phyloP scores from a whole-genome alignment of 2,888 invertebrate genomes.

The Branchipolynoe longqiensis region DNA sequence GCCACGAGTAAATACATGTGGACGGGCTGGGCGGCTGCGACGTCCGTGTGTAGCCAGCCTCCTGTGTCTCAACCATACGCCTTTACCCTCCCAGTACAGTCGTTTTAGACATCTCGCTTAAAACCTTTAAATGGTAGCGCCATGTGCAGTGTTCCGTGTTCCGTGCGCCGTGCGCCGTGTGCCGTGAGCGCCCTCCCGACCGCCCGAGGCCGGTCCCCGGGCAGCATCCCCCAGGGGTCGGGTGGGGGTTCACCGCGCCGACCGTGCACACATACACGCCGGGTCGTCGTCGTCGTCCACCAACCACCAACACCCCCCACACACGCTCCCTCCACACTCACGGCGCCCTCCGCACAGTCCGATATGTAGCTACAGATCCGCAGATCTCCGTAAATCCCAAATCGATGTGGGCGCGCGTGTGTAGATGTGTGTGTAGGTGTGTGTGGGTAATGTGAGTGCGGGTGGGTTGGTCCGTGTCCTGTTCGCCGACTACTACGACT shows the following conservation, averaged over 20 bases:
- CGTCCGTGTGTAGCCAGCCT: conserved; percentile 32
- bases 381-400: background rate
- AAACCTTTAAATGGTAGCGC: conserved; percentile 2
- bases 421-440: background rate
- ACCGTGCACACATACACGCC: background rate
- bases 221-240: conserved; percentile 13
- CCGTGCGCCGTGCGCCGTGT: too few relatives aligned
- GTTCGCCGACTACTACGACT: too few relatives aligned
- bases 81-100: conserved; percentile 1
- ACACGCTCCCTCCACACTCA: too few relatives aligned
- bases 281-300: background rate
- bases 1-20: conserved; percentile 53
- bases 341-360: background rate
- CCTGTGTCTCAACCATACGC: conserved; percentile 29
- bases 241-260: background rate
- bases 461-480: too few relatives aligned
- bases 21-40: conserved; percentile 51
- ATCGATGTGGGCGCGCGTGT: too few relatives aligned
- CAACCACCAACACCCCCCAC: background rate
- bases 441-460: too few relatives aligned
- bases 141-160: too few relatives aligned
- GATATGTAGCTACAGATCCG: background rate
- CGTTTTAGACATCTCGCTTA: background rate
- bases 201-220: conserved; percentile 1
- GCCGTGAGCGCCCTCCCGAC: too few relatives aligned